Base-by-base conservation (phyloP, 1,140 invertebrate genomes). In the Chrysomallon squamiferum region DNA sequence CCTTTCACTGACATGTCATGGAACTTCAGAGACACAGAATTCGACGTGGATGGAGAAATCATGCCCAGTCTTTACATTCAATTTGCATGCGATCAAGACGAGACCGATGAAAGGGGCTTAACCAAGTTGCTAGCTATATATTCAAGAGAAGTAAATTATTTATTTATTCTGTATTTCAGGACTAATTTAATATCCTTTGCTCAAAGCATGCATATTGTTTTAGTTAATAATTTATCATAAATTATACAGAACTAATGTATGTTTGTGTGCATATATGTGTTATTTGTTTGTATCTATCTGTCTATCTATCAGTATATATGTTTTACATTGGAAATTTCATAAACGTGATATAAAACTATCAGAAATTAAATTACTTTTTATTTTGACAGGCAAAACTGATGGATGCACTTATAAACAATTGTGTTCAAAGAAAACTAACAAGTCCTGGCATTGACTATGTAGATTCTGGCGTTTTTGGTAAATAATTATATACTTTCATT, bases 1-100 rank as follows among this genome's bases (percentile, higher is more conserved):
- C 90, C 91, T 45, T 96, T 93, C 78, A 92, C 95, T 74, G 93
- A 95, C 75, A 86, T 96, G 62, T 94, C 91, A 29, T 96, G 94
- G 84, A 93, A 95, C 80, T 93, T 92, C 83, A 93, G 92, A 0
- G 90, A 93, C 79, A 93, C 94, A 9, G 93, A 92, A 49, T 90
- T 91, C 75, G 93, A 93, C 77, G 89, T 91, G 65, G 93, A 93
- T 87, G 90, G 91, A 15, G 92, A 96, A 77, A 95, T 93, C 76
- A 86, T 95, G 54, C 94, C 95, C 18, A 96, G 93, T 83, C 88
- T 97, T 57, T 95, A 96, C 84, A 80, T 94, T 41, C 92, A 94
- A 84, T 96, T 96, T 83, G 90, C 93, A 79, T 91, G 94, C 5
- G 56, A 73, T 57, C 45, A 62, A 25, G 32, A 56, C n/a, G 67